A percentile compares a stretch with the other conserved stretches of the same genome.
Evolutionary conservation across 2,888 invertebrate species (phyloP).

Genomic region (Scaptomyza cyrtandrae): DNA sequence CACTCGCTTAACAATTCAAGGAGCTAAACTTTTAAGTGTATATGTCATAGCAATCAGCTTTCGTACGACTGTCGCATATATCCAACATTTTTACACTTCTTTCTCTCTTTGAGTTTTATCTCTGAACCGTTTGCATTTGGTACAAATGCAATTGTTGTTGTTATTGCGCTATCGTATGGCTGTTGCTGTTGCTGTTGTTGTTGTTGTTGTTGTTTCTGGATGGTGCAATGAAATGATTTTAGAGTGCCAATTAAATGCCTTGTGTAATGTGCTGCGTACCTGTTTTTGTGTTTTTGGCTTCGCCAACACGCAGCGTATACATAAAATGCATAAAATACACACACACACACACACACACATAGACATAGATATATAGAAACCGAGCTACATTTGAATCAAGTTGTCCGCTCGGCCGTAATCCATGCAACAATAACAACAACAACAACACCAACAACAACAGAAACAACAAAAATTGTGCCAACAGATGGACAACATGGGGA

Average conservation of each 20-base stretch:
- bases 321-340: constrained; percentile 67
- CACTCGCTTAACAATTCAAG: too few relatives aligned
- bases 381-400: constrained; percentile 48
- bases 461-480: constrained; percentile 3
- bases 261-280: constrained; percentile 72
- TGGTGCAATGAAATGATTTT: constrained; percentile 71
- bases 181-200: constrained; percentile 19
- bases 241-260: constrained; percentile 72
- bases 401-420: constrained; percentile 59
- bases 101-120: constrained; percentile 54
- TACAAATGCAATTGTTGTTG: constrained; percentile 53
- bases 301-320: constrained; percentile 49
- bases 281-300: constrained; percentile 57
- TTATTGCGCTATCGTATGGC: constrained; percentile 12
- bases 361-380: too few relatives aligned
- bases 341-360: constrained; percentile 2
- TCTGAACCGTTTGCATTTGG: constrained; percentile 60
- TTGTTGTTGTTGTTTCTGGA: constrained; percentile 16
- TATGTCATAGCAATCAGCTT: too few relatives aligned
- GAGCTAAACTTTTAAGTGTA: too few relatives aligned
- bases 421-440: constrained; percentile 43
- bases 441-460: constrained; percentile 20
- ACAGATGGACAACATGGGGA: constrained; percentile 9
- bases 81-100: constrained; percentile 17
- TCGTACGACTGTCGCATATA: constrained; percentile 22